Evolutionary conservation across 2,113 vertebrate species (phyloP).

Genomic region (Brienomyrus longianalis): DNA sequence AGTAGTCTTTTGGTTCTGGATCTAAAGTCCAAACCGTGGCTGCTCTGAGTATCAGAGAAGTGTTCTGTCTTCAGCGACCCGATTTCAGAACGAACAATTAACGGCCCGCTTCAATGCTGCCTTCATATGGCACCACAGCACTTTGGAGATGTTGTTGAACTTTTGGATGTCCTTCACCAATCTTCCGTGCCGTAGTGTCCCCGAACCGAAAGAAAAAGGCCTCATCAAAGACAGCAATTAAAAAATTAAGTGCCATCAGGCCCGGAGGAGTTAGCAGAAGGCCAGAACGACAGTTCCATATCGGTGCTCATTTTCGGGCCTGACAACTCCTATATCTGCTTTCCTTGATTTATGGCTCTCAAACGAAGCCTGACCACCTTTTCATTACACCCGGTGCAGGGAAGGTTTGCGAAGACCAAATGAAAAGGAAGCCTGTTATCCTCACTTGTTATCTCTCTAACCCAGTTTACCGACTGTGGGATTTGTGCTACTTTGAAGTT

Average conservation of each 20-base stretch:
- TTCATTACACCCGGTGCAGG: neutral
- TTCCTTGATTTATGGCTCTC: neutral
- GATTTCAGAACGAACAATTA: neutral
- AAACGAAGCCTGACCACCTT: conserved; percentile 7
- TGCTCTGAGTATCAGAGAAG: neutral
- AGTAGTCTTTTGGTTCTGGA: neutral
- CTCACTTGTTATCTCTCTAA: neutral
- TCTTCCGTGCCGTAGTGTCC: neutral
- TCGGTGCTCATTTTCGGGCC: neutral
- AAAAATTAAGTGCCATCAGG: neutral
- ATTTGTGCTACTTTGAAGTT: neutral
- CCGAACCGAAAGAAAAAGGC: neutral
- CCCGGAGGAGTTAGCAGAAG: neutral
- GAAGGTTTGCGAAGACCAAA: neutral
- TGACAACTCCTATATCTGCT: neutral
- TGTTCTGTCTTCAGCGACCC: neutral
- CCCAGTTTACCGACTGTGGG: neutral
- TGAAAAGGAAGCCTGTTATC: neutral
- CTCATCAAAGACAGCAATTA: neutral
- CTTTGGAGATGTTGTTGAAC: neutral
- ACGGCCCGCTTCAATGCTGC: neutral
- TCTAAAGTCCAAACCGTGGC: neutral
- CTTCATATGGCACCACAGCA: neutral
- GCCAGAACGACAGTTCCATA: neutral
- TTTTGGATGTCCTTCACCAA: neutral